phyloP scores from a whole-genome alignment of 1,140 invertebrate species.

The Hypothenemus hampei region DNA sequence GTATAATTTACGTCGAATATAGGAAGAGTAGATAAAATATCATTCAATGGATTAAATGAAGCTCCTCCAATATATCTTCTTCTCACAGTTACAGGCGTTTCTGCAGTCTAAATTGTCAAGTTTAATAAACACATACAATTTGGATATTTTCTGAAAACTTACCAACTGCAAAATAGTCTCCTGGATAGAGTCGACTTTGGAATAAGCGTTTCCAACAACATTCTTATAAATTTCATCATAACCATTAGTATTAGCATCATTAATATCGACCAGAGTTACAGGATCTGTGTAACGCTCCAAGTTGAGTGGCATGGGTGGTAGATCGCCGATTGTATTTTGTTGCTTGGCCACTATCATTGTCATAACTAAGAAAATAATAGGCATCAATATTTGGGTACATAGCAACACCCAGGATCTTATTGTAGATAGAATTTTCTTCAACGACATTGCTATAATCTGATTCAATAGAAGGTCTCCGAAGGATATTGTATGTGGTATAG shows the following conservation, averaged over 20 bases:
- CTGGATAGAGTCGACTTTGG: constrained; percentile 19
- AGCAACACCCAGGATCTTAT: constrained; percentile 53
- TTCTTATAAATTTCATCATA: constrained; percentile 1
- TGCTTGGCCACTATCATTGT: constrained; percentile 52
- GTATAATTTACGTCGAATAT: constrained; percentile 27
- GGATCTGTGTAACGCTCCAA: constrained; percentile 35
- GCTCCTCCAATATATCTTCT: constrained; percentile 49
- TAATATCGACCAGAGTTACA: constrained; percentile 43
- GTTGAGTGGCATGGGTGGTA: constrained; percentile 47
- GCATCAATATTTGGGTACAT: constrained; percentile 55
- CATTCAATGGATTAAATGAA: constrained; percentile 38
- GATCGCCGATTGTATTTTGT: constrained; percentile 46
- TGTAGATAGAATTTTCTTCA: constrained; percentile 56
- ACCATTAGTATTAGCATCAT: not conserved
- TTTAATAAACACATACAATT: not conserved
- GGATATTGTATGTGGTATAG: constrained; percentile 23
- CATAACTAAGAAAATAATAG: constrained; percentile 56
- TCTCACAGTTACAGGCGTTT: constrained; percentile 30
- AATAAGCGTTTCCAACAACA: constrained; percentile 5
- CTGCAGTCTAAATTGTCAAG: constrained; percentile 27
- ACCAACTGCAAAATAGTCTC: constrained; percentile 29
- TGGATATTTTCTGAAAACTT: constrained; percentile 2
- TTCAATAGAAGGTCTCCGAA: constrained; percentile 49
- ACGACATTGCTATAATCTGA: constrained; percentile 59
- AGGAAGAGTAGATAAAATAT: not conserved